Evolutionary conservation across 2,797 vertebrate species (phyloP).

Genomic region (Manis pentadactyla): DNA sequence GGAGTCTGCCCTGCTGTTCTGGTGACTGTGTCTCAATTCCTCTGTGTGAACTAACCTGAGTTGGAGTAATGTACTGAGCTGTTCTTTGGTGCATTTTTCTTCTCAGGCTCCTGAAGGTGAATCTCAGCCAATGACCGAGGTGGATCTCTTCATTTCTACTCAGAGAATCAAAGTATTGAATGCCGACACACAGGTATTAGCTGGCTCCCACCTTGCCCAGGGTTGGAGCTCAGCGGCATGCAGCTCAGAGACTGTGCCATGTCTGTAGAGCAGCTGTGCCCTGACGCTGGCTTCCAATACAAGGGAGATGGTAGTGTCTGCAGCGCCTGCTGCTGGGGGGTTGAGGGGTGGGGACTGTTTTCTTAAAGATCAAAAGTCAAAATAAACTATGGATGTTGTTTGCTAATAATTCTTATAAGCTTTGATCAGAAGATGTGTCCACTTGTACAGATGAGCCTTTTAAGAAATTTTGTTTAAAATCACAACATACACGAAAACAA

Average conservation of each 20-base stretch:
- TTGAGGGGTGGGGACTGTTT: background rate
- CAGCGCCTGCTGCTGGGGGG: background rate
- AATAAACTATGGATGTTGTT: background rate
- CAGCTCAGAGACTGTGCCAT: background rate
- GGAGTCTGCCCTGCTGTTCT: conserved; percentile 83
- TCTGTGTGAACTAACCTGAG: conserved; percentile 77
- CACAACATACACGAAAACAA: background rate
- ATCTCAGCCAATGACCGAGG: conserved; percentile 93
- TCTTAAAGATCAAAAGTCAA: background rate
- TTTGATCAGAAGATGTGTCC: background rate
- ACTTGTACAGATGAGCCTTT: background rate
- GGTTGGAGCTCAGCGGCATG: background rate
- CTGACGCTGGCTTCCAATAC: background rate
- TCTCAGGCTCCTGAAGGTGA: conserved; percentile 93
- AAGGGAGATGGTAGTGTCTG: background rate
- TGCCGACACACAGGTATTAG: conserved; percentile 95
- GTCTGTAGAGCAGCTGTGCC: background rate
- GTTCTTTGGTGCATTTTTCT: conserved; percentile 54
- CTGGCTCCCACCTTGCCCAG: background rate
- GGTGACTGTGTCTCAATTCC: conserved; percentile 84
- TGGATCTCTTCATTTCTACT: conserved; percentile 98
- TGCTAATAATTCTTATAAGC: background rate
- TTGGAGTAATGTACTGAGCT: background rate
- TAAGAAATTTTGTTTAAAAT: conserved; percentile 21
- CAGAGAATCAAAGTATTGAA: conserved; percentile 99